Percentiles rank a stretch among this genome's conserved stretches.
Evolutionary conservation across 2,113 vertebrate species (phyloP).

Genomic region (Shinisaurus crocodilurus): DNA sequence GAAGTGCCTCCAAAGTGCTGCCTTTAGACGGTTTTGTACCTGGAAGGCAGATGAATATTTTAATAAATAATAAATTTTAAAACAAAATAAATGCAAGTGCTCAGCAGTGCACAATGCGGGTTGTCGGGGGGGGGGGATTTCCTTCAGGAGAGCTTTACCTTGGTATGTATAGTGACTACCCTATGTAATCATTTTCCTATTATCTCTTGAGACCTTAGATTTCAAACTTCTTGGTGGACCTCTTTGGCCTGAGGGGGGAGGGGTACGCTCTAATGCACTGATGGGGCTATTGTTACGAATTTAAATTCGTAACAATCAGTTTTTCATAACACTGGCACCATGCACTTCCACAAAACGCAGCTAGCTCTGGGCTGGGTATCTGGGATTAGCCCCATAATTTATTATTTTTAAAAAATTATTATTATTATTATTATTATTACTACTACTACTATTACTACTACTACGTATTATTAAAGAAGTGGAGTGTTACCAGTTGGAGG

Average conservation of each 20-base stretch:
- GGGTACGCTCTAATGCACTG: too few relatives aligned
- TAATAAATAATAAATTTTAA: background rate
- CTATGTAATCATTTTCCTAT: background rate
- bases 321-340: background rate
- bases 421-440: too few relatives aligned
- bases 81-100: background rate
- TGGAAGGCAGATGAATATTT: background rate
- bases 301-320: too few relatives aligned
- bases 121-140: background rate
- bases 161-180: background rate
- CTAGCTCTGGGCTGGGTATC: background rate
- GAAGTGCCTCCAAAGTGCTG: background rate
- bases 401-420: too few relatives aligned
- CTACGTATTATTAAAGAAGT: background rate
- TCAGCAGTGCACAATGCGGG: background rate
- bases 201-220: background rate
- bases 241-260: background rate
- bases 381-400: background rate
- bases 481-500: background rate
- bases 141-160: background rate
- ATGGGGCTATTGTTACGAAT: too few relatives aligned
- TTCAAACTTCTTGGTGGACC: background rate
- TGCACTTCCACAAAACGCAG: background rate
- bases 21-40: background rate
- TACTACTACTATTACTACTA: too few relatives aligned